Conservation (phyloP, 2,888 invertebrate genomes). For the Pasiphila rectangulata region DNA sequence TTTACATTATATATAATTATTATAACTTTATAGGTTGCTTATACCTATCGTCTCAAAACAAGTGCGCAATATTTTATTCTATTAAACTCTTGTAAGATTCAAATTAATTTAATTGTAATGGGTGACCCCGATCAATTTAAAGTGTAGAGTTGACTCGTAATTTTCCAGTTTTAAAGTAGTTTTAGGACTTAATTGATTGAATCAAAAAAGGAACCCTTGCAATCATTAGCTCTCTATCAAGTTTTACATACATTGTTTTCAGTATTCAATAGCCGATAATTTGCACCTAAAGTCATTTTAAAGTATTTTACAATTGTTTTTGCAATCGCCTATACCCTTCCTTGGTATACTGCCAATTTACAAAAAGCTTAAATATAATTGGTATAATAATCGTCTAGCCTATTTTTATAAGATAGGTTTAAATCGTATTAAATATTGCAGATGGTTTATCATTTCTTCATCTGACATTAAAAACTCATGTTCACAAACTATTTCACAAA, state of each 20-base stretch:
- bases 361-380: slow-evolving; percentile 28
- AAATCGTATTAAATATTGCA: slow-evolving; percentile 22
- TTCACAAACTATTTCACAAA: slow-evolving; percentile 72
- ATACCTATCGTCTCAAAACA: slow-evolving; percentile 18
- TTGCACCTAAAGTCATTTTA: slow-evolving; percentile 33
- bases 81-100: neutral
- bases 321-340: slow-evolving; percentile 22
- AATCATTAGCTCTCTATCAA: slow-evolving; percentile 27
- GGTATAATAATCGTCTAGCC: slow-evolving; percentile 26
- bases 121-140: neutral
- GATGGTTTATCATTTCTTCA: slow-evolving; percentile 32
- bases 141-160: neutral
- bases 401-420: slow-evolving; percentile 32
- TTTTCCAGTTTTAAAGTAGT: neutral
- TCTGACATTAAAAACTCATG: slow-evolving; percentile 41
- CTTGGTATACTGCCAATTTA: slow-evolving; percentile 30
- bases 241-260: slow-evolving; percentile 25
- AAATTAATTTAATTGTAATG: neutral
- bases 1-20: slow-evolving; percentile 3
- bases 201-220: neutral
- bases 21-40: neutral
- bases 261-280: slow-evolving; percentile 25
- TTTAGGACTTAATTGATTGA: neutral
- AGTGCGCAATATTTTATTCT: slow-evolving; percentile 15
- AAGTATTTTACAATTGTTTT: slow-evolving; percentile 31